Conservation (phyloP, 2,113 vertebrate genomes). For the Aldabrachelys gigantea region DNA sequence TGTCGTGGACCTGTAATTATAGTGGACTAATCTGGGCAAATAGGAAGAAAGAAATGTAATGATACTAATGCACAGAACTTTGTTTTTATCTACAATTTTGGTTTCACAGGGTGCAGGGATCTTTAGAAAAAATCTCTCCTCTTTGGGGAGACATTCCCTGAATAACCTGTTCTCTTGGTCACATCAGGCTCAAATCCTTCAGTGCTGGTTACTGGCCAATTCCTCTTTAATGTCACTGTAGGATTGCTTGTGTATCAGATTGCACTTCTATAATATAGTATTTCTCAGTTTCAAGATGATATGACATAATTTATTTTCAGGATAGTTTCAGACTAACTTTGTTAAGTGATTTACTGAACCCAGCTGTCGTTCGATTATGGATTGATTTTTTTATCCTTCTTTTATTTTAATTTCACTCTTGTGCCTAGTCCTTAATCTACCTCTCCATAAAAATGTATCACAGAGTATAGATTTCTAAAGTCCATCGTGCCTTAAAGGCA, state of each 20-base stretch:
- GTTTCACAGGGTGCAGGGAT: neutral
- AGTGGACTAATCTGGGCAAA: neutral
- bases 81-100: neutral
- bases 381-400: neutral
- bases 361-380: neutral
- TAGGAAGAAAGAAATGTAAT: neutral
- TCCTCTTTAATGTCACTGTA: neutral
- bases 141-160: neutral
- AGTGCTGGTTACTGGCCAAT: neutral
- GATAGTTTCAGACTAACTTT: neutral
- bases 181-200: neutral
- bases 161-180: neutral
- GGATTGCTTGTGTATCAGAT: neutral
- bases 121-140: neutral
- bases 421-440: neutral
- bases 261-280: neutral
- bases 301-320: neutral
- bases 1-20: neutral
- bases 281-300: conserved; percentile 26
- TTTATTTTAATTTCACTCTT: neutral
- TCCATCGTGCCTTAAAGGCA: neutral
- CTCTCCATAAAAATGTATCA: neutral
- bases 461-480: neutral
- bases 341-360: neutral
- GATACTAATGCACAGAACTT: neutral